A percentile compares a stretch with the other conserved stretches of the same genome.
These are phyloP conservation scores for Caerostris extrusa DNA, from an alignment of 1,140 invertebrate species.

Conservation along the genomic window DNA sequence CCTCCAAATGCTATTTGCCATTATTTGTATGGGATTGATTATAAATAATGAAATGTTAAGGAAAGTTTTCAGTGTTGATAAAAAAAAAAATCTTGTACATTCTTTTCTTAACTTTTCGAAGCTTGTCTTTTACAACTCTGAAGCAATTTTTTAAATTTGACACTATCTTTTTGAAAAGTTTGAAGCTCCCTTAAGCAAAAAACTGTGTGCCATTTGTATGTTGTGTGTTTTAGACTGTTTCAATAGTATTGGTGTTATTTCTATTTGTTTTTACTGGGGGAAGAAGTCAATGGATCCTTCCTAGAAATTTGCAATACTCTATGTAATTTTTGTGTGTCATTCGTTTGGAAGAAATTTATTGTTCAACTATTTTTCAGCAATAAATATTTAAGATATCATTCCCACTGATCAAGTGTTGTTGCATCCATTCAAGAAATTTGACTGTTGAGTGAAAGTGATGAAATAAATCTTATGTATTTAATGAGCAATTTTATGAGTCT, in stretches of 20 bases:
- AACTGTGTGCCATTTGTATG: conserved; percentile 66
- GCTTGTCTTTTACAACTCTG: conserved; percentile 69
- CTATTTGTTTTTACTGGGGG: conserved; percentile 41
- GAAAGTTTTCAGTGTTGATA: conserved; percentile 65
- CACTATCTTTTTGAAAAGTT: conserved; percentile 33
- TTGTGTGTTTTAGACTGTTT: conserved; percentile 53
- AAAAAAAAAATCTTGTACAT: conserved; percentile 19
- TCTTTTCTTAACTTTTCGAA: conserved; percentile 62
- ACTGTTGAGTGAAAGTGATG: conserved; percentile 74
- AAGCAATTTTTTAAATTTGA: conserved; percentile 68
- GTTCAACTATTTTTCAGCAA: conserved; percentile 75
- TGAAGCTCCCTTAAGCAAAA: conserved; percentile 1
- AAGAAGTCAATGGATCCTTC: conserved; percentile 9
- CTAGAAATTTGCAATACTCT: conserved; percentile 40
- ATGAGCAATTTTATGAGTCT: background rate
- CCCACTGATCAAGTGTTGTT: conserved; percentile 74
- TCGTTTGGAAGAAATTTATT: conserved; percentile 63
- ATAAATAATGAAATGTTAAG: background rate
- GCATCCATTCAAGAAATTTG: conserved; percentile 64
- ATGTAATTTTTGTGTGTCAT: conserved; percentile 53
- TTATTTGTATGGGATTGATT: background rate
- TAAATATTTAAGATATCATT: conserved; percentile 75
- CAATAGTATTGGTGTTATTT: conserved; percentile 41
- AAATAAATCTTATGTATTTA: conserved; percentile 76
- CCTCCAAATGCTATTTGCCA: background rate